Percentiles rank a stretch among this genome's conserved stretches.
Conservation (phyloP, 2,797 vertebrate species). For the Sebastes vulpes region DNA sequence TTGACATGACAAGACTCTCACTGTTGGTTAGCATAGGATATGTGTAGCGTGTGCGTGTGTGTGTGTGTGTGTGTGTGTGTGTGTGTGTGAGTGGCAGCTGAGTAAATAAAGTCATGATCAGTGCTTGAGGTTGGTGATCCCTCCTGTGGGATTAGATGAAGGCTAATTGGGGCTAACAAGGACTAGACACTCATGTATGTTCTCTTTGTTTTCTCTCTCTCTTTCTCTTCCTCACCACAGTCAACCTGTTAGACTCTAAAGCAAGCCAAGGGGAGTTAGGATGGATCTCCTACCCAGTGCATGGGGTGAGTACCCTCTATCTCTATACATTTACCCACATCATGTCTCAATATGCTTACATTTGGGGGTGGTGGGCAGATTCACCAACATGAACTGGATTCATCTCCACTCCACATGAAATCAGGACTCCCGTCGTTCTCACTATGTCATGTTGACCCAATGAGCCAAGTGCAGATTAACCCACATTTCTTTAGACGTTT, state of each 20-base stretch:
- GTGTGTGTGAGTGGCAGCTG: constrained; percentile 78
- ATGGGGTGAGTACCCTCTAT: constrained; percentile 91
- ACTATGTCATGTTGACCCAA: constrained; percentile 51
- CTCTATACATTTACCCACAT: constrained; percentile 25
- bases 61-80: constrained; percentile 32
- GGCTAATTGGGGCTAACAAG: constrained; percentile 82
- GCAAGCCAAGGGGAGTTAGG: constrained; percentile 98
- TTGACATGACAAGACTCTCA: constrained; percentile 16
- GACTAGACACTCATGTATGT: constrained; percentile 79
- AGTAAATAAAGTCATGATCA: constrained; percentile 83
- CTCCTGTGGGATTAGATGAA: constrained; percentile 70
- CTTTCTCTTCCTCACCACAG: constrained; percentile 85
- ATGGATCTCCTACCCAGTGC: constrained; percentile 97
- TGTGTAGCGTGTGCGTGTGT: constrained; percentile 8
- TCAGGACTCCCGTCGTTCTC: constrained; percentile 42
- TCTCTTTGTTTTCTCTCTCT: constrained; percentile 78
- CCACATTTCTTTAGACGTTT: constrained; percentile 61
- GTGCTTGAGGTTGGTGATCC: constrained; percentile 66
- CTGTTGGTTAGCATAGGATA: constrained; percentile 54
- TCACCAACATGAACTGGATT: constrained; percentile 3
- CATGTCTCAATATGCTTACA: constrained; percentile 19
- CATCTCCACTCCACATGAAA: constrained; percentile 23
- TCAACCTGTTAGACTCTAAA: constrained; percentile 99
- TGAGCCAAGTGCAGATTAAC: constrained; percentile 73
- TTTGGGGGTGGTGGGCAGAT: constrained; percentile 12